Evolutionary conservation across 2,113 vertebrate genomes (phyloP).

Genomic region (Ammodytes dubius): DNA sequence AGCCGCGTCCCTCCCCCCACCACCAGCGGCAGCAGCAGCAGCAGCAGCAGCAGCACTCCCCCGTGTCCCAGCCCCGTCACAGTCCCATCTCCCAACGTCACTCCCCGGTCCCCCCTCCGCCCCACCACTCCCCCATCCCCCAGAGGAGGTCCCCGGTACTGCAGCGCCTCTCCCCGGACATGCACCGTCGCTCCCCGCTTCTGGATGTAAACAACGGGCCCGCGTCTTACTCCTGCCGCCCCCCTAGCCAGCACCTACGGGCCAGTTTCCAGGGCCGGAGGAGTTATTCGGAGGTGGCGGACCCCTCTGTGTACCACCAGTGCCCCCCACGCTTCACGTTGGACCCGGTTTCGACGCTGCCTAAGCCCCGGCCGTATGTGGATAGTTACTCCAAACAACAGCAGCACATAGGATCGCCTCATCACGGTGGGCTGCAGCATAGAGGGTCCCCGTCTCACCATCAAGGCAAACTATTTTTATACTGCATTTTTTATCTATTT

Average conservation of each 20-base stretch:
- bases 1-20: slow-evolving; percentile 87
- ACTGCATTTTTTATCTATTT: too few relatives aligned
- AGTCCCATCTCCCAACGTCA: slow-evolving; percentile 87
- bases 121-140: slow-evolving; percentile 86
- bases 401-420: slow-evolving; percentile 67
- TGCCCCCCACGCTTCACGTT: slow-evolving; percentile 89
- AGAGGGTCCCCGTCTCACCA: slow-evolving; percentile 67
- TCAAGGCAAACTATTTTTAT: slow-evolving; percentile 28
- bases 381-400: slow-evolving; percentile 87
- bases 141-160: slow-evolving; percentile 89
- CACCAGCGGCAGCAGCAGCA: slow-evolving; percentile 81
- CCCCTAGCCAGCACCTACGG: slow-evolving; percentile 91
- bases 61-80: slow-evolving; percentile 88
- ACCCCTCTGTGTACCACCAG: slow-evolving; percentile 92
- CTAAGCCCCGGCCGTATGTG: slow-evolving; percentile 92
- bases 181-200: slow-evolving; percentile 86
- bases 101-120: slow-evolving; percentile 81
- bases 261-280: slow-evolving; percentile 96
- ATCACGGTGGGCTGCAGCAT: slow-evolving; percentile 74
- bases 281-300: slow-evolving; percentile 95
- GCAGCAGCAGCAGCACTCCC: slow-evolving; percentile 81
- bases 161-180: slow-evolving; percentile 87
- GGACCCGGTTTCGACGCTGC: slow-evolving; percentile 92
- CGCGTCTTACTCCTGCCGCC: slow-evolving; percentile 89
- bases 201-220: slow-evolving; percentile 88